A percentile compares a stretch with the other conserved stretches of the same genome.
Conservation (phyloP, 2,797 vertebrate species). For the Avahi laniger region DNA sequence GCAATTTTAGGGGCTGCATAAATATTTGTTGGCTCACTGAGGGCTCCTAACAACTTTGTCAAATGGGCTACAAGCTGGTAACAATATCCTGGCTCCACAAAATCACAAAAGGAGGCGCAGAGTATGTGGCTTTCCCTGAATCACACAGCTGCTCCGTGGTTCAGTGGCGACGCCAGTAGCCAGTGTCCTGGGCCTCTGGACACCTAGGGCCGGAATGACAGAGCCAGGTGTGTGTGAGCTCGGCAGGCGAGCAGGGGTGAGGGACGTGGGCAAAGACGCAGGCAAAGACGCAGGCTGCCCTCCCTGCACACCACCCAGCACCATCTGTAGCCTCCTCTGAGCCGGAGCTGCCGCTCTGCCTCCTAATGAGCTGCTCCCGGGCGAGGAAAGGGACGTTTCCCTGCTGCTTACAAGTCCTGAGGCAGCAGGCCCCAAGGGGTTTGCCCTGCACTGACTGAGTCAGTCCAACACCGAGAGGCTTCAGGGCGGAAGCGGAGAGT, state of each 20-base stretch:
- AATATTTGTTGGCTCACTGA: background rate
- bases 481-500: fast-evolving
- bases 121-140: background rate
- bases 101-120: background rate
- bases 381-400: background rate
- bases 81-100: background rate
- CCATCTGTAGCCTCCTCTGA: background rate
- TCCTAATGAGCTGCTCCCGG: background rate
- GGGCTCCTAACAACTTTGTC: background rate
- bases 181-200: background rate
- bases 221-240: background rate
- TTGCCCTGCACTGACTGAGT: background rate
- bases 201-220: background rate
- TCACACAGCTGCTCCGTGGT: background rate
- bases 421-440: background rate
- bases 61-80: background rate
- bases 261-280: fast-evolving
- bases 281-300: fast-evolving
- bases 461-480: background rate
- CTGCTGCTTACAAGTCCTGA: background rate
- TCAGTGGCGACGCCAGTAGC: background rate
- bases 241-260: background rate
- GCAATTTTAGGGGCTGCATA: background rate
- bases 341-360: background rate
- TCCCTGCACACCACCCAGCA: background rate